Evolutionary conservation across 1,140 invertebrate species (phyloP), one percentile per base, ranked within the genome.

Genomic region (Calycopis cecrops): DNA sequence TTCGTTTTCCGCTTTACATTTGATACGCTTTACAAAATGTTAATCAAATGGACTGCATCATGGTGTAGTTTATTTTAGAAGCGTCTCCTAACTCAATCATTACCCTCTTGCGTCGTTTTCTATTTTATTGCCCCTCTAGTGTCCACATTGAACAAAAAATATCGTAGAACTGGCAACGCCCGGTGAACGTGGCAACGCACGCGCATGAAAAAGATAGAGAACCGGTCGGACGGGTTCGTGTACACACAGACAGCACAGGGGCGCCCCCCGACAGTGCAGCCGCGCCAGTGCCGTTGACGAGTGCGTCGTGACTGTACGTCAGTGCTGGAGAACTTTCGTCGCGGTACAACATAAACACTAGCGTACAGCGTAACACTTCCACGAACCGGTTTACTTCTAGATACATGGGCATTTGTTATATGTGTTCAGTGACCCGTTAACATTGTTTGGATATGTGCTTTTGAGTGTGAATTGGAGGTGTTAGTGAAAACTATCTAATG

Each of bases 91-190:
- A 67, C 57, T 65, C 65, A 55, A 67, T 65, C 55, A 61, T 57
- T 57, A 65, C 63, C 59, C 66, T 70, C 60, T 59, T 59, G 63
- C 61, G 69, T 55, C 60, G 70, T 69, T 79, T 78, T 79, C 74
- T 79, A 82, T 78, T 82, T 82, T 82, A 84, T 79, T 71, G 72
- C 70, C 71, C 70, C 77, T 79, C 79, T 68, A 64, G 75, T 73
- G 72, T 78, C 79, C 79, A 85, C 68, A 80, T 64, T 80, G 21
- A 82, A 84, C 71, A 82, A 79, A 82, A 82, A 85, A 80, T 67
- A 71, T 57, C 58, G 68, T 76, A 69, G 71, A 72, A 75, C 77
- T 85, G 71, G 73, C 74, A 76, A 76, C 71, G 74, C 63, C 59
- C 40, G 67, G 67, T 71, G 66, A 79, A 74, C 73, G 71, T 73